Evolutionary conservation across 2,888 invertebrate genomes (phyloP).

Genomic region (Trachelus stipa): DNA sequence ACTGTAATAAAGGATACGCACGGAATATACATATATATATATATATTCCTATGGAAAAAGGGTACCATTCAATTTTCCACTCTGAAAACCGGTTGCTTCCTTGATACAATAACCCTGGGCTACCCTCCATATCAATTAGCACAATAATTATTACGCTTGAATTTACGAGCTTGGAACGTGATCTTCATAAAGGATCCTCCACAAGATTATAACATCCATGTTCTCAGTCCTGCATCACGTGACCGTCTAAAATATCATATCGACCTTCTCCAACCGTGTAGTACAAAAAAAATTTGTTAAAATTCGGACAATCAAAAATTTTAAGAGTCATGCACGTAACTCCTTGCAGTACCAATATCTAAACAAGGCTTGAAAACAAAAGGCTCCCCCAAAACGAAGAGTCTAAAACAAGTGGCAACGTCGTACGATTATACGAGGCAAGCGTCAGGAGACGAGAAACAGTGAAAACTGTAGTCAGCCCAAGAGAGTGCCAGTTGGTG

Average conservation of each 20-base stretch:
- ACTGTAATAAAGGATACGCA: neutral
- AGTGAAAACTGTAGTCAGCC: neutral
- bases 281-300: neutral
- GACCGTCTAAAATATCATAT: neutral
- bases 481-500: neutral
- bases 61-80: neutral
- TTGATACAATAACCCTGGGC: neutral
- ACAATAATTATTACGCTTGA: neutral
- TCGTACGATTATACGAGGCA: no score
- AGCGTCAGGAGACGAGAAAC: neutral
- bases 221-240: neutral
- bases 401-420: neutral
- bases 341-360: neutral
- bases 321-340: neutral
- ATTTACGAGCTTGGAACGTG: neutral
- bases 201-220: neutral
- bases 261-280: neutral
- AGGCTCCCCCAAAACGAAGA: neutral
- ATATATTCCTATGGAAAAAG: neutral
- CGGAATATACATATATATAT: neutral
- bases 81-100: neutral
- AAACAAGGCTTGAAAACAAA: neutral
- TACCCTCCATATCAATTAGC: neutral
- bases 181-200: neutral
- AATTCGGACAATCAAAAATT: neutral